Conservation (phyloP, 2,113 vertebrate genomes). For the Erinaceus europaeus region DNA sequence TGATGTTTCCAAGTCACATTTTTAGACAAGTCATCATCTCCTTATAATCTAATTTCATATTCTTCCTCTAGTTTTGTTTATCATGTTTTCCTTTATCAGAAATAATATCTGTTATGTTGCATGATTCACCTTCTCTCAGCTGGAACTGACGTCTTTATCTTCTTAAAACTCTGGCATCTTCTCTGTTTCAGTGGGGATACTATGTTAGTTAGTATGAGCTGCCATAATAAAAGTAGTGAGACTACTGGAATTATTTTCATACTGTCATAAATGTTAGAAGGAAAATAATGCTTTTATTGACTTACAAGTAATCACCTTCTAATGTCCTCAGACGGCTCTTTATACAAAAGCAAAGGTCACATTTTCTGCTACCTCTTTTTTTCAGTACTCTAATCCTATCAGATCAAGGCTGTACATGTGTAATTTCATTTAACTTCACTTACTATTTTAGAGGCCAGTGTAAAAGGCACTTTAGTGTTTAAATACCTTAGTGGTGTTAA, state of each 20-base stretch:
- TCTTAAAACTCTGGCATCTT: not conserved
- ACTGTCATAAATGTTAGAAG: no score
- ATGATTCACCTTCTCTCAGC: not conserved
- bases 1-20: not conserved
- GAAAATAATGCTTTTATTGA: no score
- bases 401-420: not conserved
- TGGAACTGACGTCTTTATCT: conserved; percentile 17
- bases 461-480: not conserved
- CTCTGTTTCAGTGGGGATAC: not conserved
- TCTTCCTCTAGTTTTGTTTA: not conserved
- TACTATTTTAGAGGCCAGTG: not conserved
- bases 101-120: not conserved
- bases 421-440: not conserved
- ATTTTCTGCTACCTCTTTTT: not conserved
- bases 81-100: not conserved
- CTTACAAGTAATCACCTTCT: no score
- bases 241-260: no score
- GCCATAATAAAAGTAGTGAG: not conserved
- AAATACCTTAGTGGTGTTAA: not conserved
- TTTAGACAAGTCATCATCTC: not conserved
- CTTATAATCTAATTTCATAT: not conserved
- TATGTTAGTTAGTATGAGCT: not conserved
- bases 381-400: not conserved
- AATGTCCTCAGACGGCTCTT: no score
- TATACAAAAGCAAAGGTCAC: no score